These are phyloP conservation scores for silkworm (Bombyx mori) DNA, from an alignment of 1,140 invertebrate species.

Conservation along the genomic window DNA sequence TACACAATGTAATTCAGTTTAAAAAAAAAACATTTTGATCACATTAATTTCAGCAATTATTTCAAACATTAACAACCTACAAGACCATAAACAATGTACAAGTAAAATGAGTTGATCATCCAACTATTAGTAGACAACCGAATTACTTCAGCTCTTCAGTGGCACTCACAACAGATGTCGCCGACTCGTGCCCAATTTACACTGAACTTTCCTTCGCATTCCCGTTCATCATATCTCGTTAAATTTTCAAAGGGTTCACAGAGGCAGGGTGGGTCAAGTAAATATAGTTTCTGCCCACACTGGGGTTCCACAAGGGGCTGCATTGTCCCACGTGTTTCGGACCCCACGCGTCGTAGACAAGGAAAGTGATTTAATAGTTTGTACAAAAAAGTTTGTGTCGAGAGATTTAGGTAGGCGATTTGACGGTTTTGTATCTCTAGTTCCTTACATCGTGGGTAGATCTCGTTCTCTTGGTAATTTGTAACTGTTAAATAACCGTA, in stretches of 20 bases:
- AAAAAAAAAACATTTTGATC: too few species aligned
- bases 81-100: not conserved
- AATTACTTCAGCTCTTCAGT: conserved; percentile 39
- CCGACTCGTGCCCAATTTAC: conserved; percentile 18
- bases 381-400: conserved; percentile 8
- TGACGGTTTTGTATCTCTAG: too few species aligned
- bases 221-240: conserved; percentile 4
- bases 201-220: conserved; percentile 15
- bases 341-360: conserved; percentile 42
- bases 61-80: too few species aligned
- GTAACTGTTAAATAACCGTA: too few species aligned
- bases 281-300: not conserved
- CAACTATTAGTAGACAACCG: conserved; percentile 28
- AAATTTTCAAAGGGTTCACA: conserved; percentile 6
- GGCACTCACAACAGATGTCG: conserved; percentile 41
- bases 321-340: conserved; percentile 44
- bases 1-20: too few species aligned
- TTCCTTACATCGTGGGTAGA: too few species aligned
- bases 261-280: conserved; percentile 14
- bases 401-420: too few species aligned
- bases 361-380: conserved; percentile 41
- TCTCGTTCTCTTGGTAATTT: too few species aligned
- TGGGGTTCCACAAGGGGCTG: conserved; percentile 33
- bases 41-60: too few species aligned
- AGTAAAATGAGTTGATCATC: conserved; percentile 8